These are phyloP conservation scores for Myodes glareolus DNA, from an alignment of 2,113 vertebrate genomes.

Conservation along the genomic window DNA sequence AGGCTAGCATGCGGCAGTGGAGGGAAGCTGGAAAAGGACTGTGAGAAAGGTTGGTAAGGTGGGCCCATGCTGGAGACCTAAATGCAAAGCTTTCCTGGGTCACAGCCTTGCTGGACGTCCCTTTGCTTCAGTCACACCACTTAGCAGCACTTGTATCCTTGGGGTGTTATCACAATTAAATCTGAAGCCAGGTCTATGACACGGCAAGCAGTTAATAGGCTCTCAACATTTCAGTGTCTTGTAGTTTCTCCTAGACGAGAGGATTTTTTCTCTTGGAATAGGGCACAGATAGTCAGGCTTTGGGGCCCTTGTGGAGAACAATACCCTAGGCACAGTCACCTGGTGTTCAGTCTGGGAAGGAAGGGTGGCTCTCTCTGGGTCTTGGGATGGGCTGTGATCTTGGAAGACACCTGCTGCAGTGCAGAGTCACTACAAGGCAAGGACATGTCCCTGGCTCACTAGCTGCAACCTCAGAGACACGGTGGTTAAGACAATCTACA, in stretches of 20 bases:
- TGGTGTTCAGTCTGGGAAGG: not conserved
- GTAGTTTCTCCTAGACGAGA: not conserved
- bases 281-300: not conserved
- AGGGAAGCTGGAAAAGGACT: not conserved
- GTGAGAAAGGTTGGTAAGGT: too few species aligned
- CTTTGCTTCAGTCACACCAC: not conserved
- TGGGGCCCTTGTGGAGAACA: not conserved
- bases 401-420: not conserved
- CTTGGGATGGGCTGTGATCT: not conserved
- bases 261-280: not conserved
- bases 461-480: fast-evolving
- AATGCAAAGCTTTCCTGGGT: not conserved
- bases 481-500: too few species aligned
- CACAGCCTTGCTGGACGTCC: not conserved
- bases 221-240: not conserved
- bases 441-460: not conserved
- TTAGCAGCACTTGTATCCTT: not conserved
- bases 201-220: not conserved
- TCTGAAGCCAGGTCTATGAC: not conserved
- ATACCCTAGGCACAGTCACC: not conserved
- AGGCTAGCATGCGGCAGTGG: not conserved
- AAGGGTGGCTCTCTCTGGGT: not conserved
- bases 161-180: not conserved
- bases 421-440: not conserved
- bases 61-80: not conserved